phyloP scores from a whole-genome alignment of 1,140 invertebrate genomes.

The Hestina assimilis region DNA sequence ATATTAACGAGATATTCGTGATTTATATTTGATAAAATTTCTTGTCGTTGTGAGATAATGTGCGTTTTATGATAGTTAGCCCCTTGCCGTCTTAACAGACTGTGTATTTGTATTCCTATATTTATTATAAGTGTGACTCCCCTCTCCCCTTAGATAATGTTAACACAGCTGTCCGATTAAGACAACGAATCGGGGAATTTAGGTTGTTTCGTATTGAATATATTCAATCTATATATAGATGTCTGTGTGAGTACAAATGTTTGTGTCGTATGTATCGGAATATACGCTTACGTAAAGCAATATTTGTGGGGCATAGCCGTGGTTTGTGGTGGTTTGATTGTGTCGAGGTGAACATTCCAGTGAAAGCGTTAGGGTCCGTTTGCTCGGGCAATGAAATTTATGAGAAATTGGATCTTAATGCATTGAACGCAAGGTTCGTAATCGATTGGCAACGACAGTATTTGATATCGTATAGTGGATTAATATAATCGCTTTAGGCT shows the following conservation, averaged over 20 bases:
- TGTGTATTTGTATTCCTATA: conserved; percentile 66
- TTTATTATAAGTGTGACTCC: conserved; percentile 47
- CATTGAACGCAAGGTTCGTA: conserved; percentile 32
- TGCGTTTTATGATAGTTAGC: conserved; percentile 32
- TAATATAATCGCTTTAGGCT: conserved; percentile 43
- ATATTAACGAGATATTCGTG: conserved; percentile 23
- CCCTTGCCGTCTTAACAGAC: conserved; percentile 55
- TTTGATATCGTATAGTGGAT: conserved; percentile 46
- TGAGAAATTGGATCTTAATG: conserved; percentile 1
- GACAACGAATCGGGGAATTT: conserved; percentile 72
- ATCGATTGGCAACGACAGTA: conserved; percentile 48
- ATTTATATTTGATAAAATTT: conserved; percentile 19
- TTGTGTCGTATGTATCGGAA: conserved; percentile 58
- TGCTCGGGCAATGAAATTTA: neutral
- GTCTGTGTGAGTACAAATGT: conserved; percentile 68
- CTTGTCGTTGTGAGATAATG: conserved; percentile 6
- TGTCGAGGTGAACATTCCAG: conserved; percentile 63
- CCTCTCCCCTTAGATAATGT: conserved; percentile 54
- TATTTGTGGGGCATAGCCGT: conserved; percentile 47
- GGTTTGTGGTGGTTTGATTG: conserved; percentile 32
- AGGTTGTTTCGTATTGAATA: conserved; percentile 64
- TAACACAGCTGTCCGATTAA: conserved; percentile 63
- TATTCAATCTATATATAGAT: conserved; percentile 52
- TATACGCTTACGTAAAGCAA: conserved; percentile 71
- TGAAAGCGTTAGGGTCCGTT: conserved; percentile 34